Percentiles rank a stretch among this genome's conserved stretches.
These are phyloP conservation scores for Arizona elegans DNA, from an alignment of 2,113 vertebrate genomes.

Conservation along the genomic window DNA sequence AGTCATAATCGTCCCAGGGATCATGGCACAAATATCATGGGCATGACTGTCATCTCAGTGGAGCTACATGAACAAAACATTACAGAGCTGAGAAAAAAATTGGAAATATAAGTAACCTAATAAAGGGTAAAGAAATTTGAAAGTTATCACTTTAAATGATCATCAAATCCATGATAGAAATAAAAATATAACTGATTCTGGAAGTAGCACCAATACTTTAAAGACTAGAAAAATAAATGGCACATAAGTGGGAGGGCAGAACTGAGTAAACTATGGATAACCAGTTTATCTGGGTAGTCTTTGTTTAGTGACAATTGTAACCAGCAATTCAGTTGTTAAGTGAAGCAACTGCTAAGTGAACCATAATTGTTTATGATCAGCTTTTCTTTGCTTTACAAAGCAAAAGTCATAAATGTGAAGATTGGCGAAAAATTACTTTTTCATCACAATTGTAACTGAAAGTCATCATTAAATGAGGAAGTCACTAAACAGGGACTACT, in stretches of 20 bases:
- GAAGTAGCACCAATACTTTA: not conserved
- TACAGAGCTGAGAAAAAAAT: not conserved
- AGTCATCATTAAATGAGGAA: not conserved
- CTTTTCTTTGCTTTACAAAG: not conserved
- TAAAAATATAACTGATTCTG: not conserved
- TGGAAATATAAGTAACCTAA: not conserved
- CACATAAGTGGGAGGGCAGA: not conserved
- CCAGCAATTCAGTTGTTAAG: not conserved
- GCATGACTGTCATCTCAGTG: not conserved
- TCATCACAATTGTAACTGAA: not conserved
- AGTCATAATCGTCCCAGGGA: not conserved
- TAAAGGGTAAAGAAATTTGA: not conserved
- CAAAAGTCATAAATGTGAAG: not conserved
- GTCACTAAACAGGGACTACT: not conserved
- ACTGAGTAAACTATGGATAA: fast-evolving
- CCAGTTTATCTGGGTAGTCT: not conserved
- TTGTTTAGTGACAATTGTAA: not conserved
- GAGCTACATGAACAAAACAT: not conserved
- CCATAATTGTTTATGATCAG: not conserved
- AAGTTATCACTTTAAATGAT: not conserved
- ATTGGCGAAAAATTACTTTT: not conserved
- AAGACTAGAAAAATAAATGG: not conserved
- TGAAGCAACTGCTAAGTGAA: not conserved
- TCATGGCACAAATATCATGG: not conserved
- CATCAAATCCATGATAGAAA: not conserved